Evolutionary conservation across 2,797 vertebrate genomes (phyloP).

Genomic region (Alfaro cultratus): DNA sequence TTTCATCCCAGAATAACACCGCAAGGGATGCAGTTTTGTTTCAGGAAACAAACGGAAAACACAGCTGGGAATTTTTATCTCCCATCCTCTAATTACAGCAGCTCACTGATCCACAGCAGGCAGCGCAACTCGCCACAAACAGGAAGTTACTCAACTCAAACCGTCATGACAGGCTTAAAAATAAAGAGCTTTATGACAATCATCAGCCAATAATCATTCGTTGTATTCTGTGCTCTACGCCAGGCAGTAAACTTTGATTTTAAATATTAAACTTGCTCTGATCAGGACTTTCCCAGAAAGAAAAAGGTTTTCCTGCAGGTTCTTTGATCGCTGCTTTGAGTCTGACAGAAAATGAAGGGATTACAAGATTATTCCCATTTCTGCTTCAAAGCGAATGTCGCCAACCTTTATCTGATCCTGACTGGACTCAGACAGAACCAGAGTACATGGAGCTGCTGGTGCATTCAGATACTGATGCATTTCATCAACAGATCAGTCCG

Average conservation of each 20-base stretch:
- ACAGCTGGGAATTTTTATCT: background rate
- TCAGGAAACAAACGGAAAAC: conserved; percentile 2
- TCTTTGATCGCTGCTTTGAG: background rate
- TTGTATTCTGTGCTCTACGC: background rate
- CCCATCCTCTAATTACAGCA: background rate
- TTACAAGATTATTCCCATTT: conserved; percentile 1
- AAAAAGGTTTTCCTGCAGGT: background rate
- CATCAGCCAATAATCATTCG: background rate
- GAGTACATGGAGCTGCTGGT: background rate
- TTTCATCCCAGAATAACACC: conserved; percentile 1
- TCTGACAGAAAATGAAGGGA: background rate
- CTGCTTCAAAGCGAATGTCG: background rate
- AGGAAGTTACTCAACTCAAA: background rate
- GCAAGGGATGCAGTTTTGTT: background rate
- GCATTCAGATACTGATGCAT: background rate
- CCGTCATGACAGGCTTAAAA: background rate
- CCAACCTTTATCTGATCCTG: background rate
- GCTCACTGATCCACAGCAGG: background rate
- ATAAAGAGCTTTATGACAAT: background rate
- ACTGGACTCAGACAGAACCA: background rate
- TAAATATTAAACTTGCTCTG: background rate
- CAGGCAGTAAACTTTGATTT: background rate
- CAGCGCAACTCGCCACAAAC: background rate
- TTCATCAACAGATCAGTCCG: background rate
- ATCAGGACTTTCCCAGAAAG: background rate